Evolutionary conservation across 2,888 invertebrate genomes (phyloP), one percentile per base, ranked within the genome.

Genomic region (Rhagonycha fulva): DNA sequence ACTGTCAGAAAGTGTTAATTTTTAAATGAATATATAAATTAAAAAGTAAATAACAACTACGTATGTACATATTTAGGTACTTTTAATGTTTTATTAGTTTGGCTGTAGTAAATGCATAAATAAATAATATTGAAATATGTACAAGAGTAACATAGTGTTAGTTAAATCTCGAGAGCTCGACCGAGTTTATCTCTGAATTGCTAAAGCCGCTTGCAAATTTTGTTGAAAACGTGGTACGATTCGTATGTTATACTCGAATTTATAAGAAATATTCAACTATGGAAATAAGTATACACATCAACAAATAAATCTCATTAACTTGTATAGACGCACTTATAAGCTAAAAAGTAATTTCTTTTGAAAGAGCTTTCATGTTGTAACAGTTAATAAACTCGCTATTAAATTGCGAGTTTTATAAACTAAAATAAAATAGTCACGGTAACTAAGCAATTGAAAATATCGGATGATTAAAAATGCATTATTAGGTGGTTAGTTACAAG

Each of bases 151-250:
- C 71, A 71, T 71, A 66, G 66, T 71, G 66, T 71, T 71, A 66
- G 66, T 70, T 62, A 70, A 62, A 67, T 63, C 71, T 71, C 66
- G 63, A 71, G 71, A 71, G 71, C 66, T 71, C 71, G 66, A 66
- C 60, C 71, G 63, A 71, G 63, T 71, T 71, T 71, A 71, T 71
- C 71, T 71, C 63, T 67, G 66, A 71, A 71, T 66, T 71, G 66
- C 66, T 71, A 63, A 71, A 71, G 66, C 71, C 66, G 66, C 14
- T 63, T 47, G 63, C 71, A 66, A 72, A 72, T 72, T 68, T 72
- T 67, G 68, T 47, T 11, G 47, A 32, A 74, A 74, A 74, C 70
- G 60, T 71, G 61, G 74, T 32, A 67, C 74, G 70, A 63, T 28
- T 71, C 60, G 67, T 24, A 62, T 68, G 70, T 71, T 71, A 68